Evolutionary conservation across 2,888 invertebrate species (phyloP), one percentile per base, ranked within the genome.

Genomic region (Campoletis raptor): DNA sequence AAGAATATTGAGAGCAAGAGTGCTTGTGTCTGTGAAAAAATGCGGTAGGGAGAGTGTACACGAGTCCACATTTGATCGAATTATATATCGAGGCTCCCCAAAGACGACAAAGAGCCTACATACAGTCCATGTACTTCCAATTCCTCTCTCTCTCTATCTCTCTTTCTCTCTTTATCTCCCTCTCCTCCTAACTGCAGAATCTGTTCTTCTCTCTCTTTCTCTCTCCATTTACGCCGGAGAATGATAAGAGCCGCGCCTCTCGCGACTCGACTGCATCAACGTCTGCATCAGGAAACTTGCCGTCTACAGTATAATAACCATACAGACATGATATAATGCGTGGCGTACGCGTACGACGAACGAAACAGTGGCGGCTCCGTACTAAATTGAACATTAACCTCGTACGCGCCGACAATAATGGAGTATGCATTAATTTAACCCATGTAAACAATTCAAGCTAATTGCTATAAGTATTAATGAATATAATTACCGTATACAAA

Each of bases 241-340:
- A 61, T 24, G 54, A 61, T 42, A 81, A 30, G 72, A 73, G 67
- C 24, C 37, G 57, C 54, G 73, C 78, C 67, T 72, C 64, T 54
- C 37, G 67, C 72, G 66, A 57, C 37, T 45, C 52, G 36, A 61
- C 54, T 37, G 10, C 21, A 18, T 69, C 42, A 69, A 12, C 69
- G 70, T 70, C 70, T 72, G 70, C 64, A 76, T 85, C 81, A 76
- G 76, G 64, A 81, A 81, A 85, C 37, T 77, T 80, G 54, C 72
- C 85, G 72, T 72, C 48, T 64, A 21, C 18, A 2, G 52, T 48
- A 48, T 52, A 70, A 70, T 70, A 70, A 76, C 76, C n/a, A 66
- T 64, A 73, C 61, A 73, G 52, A 37, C 54, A 67, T 69, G 74
- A 76, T 81, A 42, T 67, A 69, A 81, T 42, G 73, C 52, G 81